Base-by-base conservation (phyloP, 2,113 vertebrate genomes). In the Lophura nycthemera region DNA sequence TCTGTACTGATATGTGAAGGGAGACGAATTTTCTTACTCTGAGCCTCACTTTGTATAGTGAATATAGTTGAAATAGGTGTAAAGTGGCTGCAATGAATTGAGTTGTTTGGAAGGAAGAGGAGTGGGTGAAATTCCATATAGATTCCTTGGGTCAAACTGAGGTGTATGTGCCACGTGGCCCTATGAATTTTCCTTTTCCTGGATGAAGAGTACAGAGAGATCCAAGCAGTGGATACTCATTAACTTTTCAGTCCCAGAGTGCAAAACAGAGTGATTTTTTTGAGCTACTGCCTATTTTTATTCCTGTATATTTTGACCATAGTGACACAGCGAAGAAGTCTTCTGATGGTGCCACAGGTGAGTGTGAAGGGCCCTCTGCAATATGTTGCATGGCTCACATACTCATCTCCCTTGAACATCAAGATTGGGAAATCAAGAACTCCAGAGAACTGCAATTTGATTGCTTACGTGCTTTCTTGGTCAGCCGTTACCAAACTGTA, bases 321-420 rank as follows among this genome's bases (percentile, higher is more conserved):
- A 54, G n/a, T 47, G 59, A 16, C 14, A 10, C 4, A 10, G 24
- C 67, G 82, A 7, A 19, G 57, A n/a, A 63, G 5, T 57, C 50
- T 80, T 76, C 64, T 88, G 71, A 36, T 2, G 4, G 27, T 85
- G 54, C 27, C 15, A 30, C 27, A 54, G 4, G 22, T 83, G 79
- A 19, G 36, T 60, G 38, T 48, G 54, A 50, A 89, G 67, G 16
- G 38, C n/a, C 6, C 17, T 63, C 42, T 91, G 73, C 72, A 89
- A 61, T 1, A 5, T 1, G 1, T 38, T 90, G 7, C 16, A 32
- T 16, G 0, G 0, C 32, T 91, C 32, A 60, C 20, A 64, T 56
- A 30, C 57, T 77, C n/a, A 85, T 13, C 8, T 87, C 60, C 47
- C 54, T 86, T 47, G 47, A 78, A n/a, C 12, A 30, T n/a, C 38